Base-by-base conservation (phyloP, 30 jellyfish, hydroid and myxozoan genomes). In the Hydractinia symbiolongicarpus region DNA sequence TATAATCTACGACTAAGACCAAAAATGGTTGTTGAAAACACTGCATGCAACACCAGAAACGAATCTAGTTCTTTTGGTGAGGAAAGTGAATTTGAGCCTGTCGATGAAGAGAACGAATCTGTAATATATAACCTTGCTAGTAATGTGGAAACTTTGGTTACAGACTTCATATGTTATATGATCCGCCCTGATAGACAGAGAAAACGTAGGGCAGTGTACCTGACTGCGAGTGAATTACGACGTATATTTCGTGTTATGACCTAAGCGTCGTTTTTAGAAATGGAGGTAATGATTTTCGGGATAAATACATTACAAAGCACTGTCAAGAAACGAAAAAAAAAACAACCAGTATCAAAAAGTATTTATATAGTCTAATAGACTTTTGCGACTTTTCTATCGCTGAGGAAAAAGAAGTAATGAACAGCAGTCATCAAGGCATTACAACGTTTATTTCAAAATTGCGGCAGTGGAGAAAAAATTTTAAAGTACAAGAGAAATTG, bases 131-230 rank as follows among this genome's bases (percentile, higher is more conserved):
- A 44, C 9, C 9, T 64, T 51, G 17, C 44, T 30, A 30, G 44
- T 30, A 30, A 30, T 30, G 40, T 64, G 40, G 74, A n/a, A n/a
- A n/a, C n/a, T n/a, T n/a, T 64, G 74, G 19, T 64, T n/a, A 64
- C 19, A n/a, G 17, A 64, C 17, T 64, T 64, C 40, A n/a, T n/a
- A 44, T n/a, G 40, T n/a, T 64, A 64, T 51, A 64, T 64, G 74
- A 51, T 64, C 16, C 4, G 74, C 74, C 74, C 74, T 64, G 74
- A 64, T 64, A 64, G 40, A 64, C 40, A n/a, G 74, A 64, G 74
- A 64, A 64, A 64, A 13, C 74, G 52, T 51, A 64, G 74, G 40
- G 7, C 74, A 64, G 40, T 64, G 0, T 44, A 44, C 7, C 40
- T 8, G 19, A 64, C 40, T 44, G 74, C 40, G 52, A 51, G 74